Base-by-base conservation (phyloP, 1,140 invertebrate species). In the Drosophila yakuba region DNA sequence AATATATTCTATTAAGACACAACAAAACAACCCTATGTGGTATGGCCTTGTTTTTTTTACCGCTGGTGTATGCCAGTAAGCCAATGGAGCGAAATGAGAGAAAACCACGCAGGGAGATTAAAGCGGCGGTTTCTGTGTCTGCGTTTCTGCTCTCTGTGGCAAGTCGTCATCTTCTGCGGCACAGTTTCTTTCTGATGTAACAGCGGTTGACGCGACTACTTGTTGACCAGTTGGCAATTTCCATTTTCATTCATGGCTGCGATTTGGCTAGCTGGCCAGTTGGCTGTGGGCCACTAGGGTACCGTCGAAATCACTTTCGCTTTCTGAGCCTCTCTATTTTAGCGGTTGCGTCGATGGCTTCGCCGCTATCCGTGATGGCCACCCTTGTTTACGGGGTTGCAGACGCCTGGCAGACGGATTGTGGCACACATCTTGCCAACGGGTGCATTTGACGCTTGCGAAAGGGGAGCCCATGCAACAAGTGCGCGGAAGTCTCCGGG, bases 241-340 rank as follows among this genome's bases (percentile, higher is more conserved):
- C 64, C 82, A 71, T 78, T 78, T 78, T 61, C 60, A 78, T 69
- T 74, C 66, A 63, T 75, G 74, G 63, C 63, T 43, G 45, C 20
- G 25, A 58, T 85, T 74, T 80, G 78, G 78, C 63, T 78, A 43
- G 67, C 62, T 47, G 52, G 66, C 76, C 56, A 63, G 59, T 75
- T 80, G 71, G 68, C 56, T 74, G 39, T 62, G 50, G 48, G 68
- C 71, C 48, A 74, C 59, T 78, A 51, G 63, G 80, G 44, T 45
- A 17, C 36, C 35, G 44, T 64, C 78, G 68, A 86, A 88, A 88
- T 68, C 80, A 89, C 84, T 89, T 89, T 89, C 84, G 84, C 85
- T 89, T 89, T 84, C 80, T 54, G 64, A 57, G 57, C 62, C 41
- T 47, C 44, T 32, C 35, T 61, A 41, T 43, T 12, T 50, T 25